These are phyloP conservation scores for Diogma glabrata DNA, from an alignment of 2,888 invertebrate species.

Conservation along the genomic window DNA sequence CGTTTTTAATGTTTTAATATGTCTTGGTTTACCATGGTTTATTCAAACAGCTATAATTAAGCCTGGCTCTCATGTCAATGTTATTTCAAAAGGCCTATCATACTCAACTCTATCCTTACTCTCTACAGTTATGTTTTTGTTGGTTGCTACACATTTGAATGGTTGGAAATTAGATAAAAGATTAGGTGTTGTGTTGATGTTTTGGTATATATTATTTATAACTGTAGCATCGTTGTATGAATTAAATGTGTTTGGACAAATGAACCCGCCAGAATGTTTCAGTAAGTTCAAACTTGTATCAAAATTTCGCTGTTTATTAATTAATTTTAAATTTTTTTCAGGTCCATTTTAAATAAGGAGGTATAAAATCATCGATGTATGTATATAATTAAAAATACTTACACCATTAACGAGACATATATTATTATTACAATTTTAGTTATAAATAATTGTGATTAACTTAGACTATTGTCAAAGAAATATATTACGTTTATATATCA, in stretches of 20 bases:
- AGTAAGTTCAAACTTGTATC: too few relatives aligned
- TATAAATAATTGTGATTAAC: too few relatives aligned
- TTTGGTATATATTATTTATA: slow-evolving; percentile 89
- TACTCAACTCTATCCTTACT: slow-evolving; percentile 90
- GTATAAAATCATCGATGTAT: too few relatives aligned
- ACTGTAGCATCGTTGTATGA: slow-evolving; percentile 87
- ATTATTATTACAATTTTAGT: too few relatives aligned
- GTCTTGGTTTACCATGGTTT: slow-evolving; percentile 94
- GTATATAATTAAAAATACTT: too few relatives aligned
- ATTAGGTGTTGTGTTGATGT: slow-evolving; percentile 78
- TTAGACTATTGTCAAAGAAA: too few relatives aligned
- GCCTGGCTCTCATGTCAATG: slow-evolving; percentile 77
- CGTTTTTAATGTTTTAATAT: slow-evolving; percentile 91
- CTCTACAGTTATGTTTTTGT: slow-evolving; percentile 83
- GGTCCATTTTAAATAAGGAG: too few relatives aligned
- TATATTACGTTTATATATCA: too few relatives aligned
- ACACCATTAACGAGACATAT: too few relatives aligned
- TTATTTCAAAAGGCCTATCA: slow-evolving; percentile 83
- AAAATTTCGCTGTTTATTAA: too few relatives aligned
- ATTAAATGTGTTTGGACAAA: slow-evolving; percentile 81
- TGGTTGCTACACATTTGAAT: slow-evolving; percentile 85
- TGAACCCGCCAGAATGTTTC: slow-evolving; percentile 60
- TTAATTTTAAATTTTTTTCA: too few relatives aligned
- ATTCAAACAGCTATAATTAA: slow-evolving; percentile 83
- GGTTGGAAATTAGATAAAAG: slow-evolving; percentile 90